Base-by-base conservation (phyloP, 2,888 invertebrate species). In the Diarsia brunnea region DNA sequence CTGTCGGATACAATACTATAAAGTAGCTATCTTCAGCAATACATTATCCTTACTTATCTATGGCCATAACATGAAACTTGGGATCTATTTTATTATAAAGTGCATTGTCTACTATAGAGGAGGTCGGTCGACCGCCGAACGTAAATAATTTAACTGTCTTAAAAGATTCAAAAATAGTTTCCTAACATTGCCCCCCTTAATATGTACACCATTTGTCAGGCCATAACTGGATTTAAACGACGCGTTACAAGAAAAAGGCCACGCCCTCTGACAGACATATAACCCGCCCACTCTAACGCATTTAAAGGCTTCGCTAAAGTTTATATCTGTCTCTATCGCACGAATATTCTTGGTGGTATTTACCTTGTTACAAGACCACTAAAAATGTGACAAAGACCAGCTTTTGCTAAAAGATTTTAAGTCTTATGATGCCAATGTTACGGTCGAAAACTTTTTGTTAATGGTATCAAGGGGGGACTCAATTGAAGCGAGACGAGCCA, bases 141-240 rank as follows among this genome's bases (percentile, higher is more conserved):
- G 93, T 96, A 96, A 96, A 96, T 96, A 96, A 96, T 96, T 96
- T 96, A 96, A 95, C 95, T 95, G 96, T 96, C 96, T 96, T 96
- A 96, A 96, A 96, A 96, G 96, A 96, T 96, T 96, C 96, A 96
- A 96, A 96, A 96, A 96, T 96, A 96, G 96, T 96, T 95, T 96
- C 94, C 96, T 96, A 95, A 96, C 96, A 95, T 95, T 95, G 95
- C 96, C 96, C 96, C 95, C 95, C 95, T 94, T 95, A 95, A 96
- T 96, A 96, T 95, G 96, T 95, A 95, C 95, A 96, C 96, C 96
- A 96, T 96, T 96, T 96, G 96, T 96, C 96, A 96, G 96, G 91
- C 95, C 95, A 95, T 96, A 96, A 96, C 96, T 95, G 94, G 95
- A 96, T 96, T 96, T 96, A 96, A 96, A 95, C 94, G 94, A 92